Conservation (phyloP, 35 echinoderm and acorn worm species). For the Heliocidaris tuberculata region DNA sequence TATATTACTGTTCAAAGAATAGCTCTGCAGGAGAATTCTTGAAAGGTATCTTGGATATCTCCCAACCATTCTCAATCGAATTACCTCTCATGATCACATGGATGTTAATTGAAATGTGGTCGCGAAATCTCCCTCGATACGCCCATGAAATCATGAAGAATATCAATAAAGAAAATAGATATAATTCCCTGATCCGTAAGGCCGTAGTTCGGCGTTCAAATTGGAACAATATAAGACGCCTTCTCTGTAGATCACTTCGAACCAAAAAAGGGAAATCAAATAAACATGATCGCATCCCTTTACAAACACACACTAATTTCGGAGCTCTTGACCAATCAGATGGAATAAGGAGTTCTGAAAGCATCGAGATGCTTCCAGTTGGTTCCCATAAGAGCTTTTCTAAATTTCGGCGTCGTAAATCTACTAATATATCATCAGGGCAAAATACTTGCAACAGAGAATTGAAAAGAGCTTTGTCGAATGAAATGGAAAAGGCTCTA, state of each 20-base stretch:
- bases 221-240: background rate
- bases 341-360: background rate
- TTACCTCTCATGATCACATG: background rate
- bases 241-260: background rate
- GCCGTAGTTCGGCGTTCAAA: background rate
- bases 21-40: background rate
- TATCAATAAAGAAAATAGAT: background rate
- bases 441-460: background rate
- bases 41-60: background rate
- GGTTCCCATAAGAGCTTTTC: background rate
- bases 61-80: background rate
- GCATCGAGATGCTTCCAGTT: background rate
- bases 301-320: background rate
- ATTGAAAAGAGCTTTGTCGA: background rate
- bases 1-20: background rate
- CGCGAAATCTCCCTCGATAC: background rate
- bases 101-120: background rate
- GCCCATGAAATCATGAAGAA: background rate
- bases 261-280: background rate
- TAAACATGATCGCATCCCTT: background rate
- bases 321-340: background rate
- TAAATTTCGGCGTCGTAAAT: background rate
- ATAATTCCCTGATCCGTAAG: background rate
- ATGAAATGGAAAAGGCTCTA: background rate
- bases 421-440: background rate